Conservation (phyloP, 2,113 vertebrate genomes). For the Mugil cephalus region DNA sequence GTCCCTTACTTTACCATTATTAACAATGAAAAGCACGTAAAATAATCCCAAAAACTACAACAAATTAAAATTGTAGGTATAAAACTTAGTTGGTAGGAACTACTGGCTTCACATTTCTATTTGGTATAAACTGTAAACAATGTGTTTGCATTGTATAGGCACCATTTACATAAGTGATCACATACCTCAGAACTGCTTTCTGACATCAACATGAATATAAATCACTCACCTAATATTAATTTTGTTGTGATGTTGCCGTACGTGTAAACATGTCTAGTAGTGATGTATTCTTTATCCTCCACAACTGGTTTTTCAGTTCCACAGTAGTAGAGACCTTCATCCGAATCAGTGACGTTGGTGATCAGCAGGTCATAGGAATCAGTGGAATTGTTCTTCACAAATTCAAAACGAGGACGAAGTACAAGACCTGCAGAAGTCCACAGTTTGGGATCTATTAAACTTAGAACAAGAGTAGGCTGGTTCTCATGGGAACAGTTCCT, state of each 20-base stretch:
- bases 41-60: too few species aligned
- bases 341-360: conserved; percentile 4
- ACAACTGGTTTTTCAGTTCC: neutral
- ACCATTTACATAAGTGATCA: neutral
- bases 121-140: too few species aligned
- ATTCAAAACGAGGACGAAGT: neutral
- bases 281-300: neutral
- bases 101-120: neutral
- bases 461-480: conserved; percentile 23
- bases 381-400: neutral
- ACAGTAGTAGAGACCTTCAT: conserved; percentile 38
- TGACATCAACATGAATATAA: neutral
- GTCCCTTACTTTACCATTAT: too few species aligned
- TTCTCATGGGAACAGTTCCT: conserved; percentile 37
- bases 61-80: too few species aligned
- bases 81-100: too few species aligned
- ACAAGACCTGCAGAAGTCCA: neutral
- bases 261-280: neutral
- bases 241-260: neutral
- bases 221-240: conserved; percentile 6
- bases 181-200: neutral
- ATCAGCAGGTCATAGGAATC: conserved; percentile 2
- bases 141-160: neutral
- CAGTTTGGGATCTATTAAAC: too few species aligned
- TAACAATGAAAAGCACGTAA: too few species aligned